Evolutionary conservation across 1,140 invertebrate species (phyloP).

Genomic region (Drosophila lowei): DNA sequence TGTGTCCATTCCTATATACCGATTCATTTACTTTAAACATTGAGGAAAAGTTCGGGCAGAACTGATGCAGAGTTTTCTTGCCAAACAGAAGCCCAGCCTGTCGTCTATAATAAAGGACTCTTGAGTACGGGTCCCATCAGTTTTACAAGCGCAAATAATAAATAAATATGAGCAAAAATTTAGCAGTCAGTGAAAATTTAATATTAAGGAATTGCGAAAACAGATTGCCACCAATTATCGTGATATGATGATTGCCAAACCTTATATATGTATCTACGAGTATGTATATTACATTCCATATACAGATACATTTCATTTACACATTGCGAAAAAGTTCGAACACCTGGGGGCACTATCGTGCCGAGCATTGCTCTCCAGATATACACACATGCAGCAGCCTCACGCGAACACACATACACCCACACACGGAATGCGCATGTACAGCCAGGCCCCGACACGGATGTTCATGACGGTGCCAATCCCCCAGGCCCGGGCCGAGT

Average conservation of each 20-base stretch:
- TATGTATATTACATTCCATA: constrained; percentile 3
- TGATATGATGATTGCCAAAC: constrained; percentile 4
- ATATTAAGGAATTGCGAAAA: too few species aligned
- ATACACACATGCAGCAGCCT: constrained; percentile 12
- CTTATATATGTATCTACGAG: not conserved
- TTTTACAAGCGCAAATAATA: too few species aligned
- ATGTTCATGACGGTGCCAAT: constrained; percentile 30
- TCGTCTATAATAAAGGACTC: too few species aligned
- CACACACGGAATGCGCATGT: constrained; percentile 5
- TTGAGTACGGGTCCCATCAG: too few species aligned
- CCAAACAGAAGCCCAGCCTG: too few species aligned
- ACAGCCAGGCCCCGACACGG: constrained; percentile 17
- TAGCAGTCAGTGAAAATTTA: too few species aligned
- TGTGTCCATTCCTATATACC: too few species aligned
- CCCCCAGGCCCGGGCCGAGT: constrained; percentile 50
- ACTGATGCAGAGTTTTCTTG: too few species aligned
- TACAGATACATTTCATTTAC: not conserved
- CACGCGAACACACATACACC: constrained; percentile 17
- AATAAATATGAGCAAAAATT: too few species aligned
- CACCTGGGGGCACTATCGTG: constrained; percentile 50
- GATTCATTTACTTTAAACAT: too few species aligned
- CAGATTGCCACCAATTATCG: not conserved
- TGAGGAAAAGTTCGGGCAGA: too few species aligned
- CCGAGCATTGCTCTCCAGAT: constrained; percentile 67
- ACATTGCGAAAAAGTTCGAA: constrained; percentile 64